Evolutionary conservation across 1,140 invertebrate genomes (phyloP), one percentile per base, ranked within the genome.

Genomic region (Orchesella cincta): DNA sequence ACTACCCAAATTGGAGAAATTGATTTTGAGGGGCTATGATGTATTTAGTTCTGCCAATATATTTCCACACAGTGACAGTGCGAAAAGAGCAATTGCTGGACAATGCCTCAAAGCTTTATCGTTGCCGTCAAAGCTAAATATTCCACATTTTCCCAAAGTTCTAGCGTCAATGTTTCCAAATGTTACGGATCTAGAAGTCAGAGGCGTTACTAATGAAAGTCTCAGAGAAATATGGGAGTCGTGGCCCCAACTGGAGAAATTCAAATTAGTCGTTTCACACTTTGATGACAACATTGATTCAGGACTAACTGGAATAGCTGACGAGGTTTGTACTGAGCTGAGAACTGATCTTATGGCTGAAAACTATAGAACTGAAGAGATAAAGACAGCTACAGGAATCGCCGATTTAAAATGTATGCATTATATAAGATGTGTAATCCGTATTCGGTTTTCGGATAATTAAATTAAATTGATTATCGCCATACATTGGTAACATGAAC

Each of bases 281-380:
- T 73, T 73, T 46, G 71, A 73, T 73, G 71, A 51, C 16, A 46
- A 51, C 71, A 46, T 73, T 46, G 71, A 73, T 35, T 73, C 71
- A 23, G 71, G 71, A 73, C 8, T 73, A 20, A 73, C 71, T 14
- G 71, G 71, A 23, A 28, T 73, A n/a, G 8, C 71, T n/a, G 71
- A 73, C 1, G 35, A 73, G 46, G 20, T 5, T 51, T 73, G 71
- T 29, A 26, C 23, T n/a, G 35, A 51, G 26, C 34, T 73, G 5
- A 3, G 71, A 18, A 39, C 8, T 73, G 35, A 16, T 1, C 14
- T 8, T n/a, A 36, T 8, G 12, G 36, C 46, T 14, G 3, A 73
- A 3, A n/a, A 73, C 36, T 3, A 3, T 5, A 5, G 5, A 1
- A 8, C 46, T 3, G 36, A 73, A 26, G 34, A 73, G 20, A 2